Evolutionary conservation across 2,113 vertebrate genomes (phyloP).

Genomic region (Barbus barbus): DNA sequence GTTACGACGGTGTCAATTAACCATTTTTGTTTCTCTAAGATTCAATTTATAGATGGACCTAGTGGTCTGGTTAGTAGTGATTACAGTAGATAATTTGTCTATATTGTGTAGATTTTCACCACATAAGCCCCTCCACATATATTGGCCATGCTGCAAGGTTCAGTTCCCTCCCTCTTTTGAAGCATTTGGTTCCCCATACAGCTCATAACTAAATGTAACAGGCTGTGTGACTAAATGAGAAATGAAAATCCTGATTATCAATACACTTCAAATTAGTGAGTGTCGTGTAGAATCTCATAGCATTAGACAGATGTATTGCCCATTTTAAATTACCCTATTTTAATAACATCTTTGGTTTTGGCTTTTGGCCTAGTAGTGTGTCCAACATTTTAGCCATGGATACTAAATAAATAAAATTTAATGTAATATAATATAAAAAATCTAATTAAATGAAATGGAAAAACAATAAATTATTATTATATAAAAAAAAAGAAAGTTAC

Average conservation of each 20-base stretch:
- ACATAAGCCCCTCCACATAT: neutral
- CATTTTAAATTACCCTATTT: too few species aligned
- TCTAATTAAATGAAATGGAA: too few species aligned
- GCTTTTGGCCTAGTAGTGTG: neutral
- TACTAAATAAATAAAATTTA: too few species aligned
- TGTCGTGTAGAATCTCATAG: too few species aligned
- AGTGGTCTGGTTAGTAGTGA: neutral
- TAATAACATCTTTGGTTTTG: too few species aligned
- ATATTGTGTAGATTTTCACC: neutral
- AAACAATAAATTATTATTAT: too few species aligned
- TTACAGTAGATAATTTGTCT: neutral
- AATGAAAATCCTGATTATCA: too few species aligned
- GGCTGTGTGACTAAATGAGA: too few species aligned
- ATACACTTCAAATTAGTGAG: too few species aligned
- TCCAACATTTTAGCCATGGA: too few species aligned
- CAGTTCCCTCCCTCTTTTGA: neutral
- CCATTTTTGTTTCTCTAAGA: neutral
- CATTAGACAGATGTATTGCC: too few species aligned
- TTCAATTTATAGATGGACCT: neutral
- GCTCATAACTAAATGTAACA: neutral
- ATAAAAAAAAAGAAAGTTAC: neutral
- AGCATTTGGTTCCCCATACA: neutral
- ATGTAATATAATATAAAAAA: too few species aligned
- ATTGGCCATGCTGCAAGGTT: neutral
- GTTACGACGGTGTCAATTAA: neutral